Evolutionary conservation across 2,797 vertebrate species (phyloP).

Genomic region (Falco berigora): DNA sequence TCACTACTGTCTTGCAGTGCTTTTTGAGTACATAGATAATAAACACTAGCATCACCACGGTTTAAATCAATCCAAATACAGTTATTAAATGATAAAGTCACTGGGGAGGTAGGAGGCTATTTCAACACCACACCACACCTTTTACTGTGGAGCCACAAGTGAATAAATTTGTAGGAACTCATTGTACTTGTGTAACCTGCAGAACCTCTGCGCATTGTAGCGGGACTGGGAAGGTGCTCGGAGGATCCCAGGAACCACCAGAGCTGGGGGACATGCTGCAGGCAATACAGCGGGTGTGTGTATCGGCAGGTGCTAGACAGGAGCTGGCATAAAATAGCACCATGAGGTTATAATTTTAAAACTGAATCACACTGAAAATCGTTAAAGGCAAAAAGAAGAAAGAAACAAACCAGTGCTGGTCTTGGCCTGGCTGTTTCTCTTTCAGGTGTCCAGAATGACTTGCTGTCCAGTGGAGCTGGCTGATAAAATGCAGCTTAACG

Average conservation of each 20-base stretch:
- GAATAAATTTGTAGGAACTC: neutral
- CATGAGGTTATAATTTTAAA: neutral
- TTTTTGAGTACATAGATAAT: neutral
- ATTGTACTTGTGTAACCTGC: neutral
- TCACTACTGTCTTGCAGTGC: neutral
- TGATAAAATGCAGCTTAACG: neutral
- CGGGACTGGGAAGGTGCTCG: neutral
- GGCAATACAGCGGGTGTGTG: neutral
- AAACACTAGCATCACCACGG: neutral
- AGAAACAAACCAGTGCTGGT: neutral
- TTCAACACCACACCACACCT: neutral
- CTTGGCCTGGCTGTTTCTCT: neutral
- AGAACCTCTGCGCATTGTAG: neutral
- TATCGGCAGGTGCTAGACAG: neutral
- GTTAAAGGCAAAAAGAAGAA: neutral
- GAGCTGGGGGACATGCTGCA: neutral
- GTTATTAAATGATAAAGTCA: neutral
- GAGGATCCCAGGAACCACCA: neutral
- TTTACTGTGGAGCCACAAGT: neutral
- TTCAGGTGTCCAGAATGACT: neutral
- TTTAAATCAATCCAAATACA: neutral
- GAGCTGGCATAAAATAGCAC: neutral
- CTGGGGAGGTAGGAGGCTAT: neutral
- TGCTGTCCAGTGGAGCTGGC: neutral
- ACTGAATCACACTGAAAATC: neutral